Conservation (phyloP, 92 coral and sea anemone species). For the Isaurus tuberculatus region DNA sequence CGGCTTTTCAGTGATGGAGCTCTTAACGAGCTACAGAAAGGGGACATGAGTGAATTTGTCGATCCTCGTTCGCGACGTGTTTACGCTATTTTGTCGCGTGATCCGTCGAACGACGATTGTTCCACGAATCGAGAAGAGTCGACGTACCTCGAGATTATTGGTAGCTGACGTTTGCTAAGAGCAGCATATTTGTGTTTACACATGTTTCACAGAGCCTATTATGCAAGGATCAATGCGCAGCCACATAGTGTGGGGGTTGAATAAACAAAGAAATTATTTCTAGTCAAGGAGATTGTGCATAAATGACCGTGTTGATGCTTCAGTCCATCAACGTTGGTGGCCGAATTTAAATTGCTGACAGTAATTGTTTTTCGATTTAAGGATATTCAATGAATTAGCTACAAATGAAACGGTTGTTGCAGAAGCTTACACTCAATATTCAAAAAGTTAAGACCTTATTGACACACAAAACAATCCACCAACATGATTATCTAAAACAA, state of each 20-base stretch:
- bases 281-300: too few species aligned
- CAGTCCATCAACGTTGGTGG: too few species aligned
- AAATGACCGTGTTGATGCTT: too few species aligned
- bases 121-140: background rate
- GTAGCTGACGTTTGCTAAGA: background rate
- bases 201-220: background rate
- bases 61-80: background rate
- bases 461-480: too few species aligned
- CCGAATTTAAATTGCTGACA: too few species aligned
- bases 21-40: slow-evolving; percentile 35
- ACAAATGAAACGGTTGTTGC: too few species aligned
- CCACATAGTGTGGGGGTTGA: background rate
- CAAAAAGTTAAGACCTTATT: too few species aligned
- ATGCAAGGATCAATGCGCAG: background rate
- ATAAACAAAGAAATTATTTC: too few species aligned
- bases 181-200: background rate
- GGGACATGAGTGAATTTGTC: background rate
- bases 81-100: background rate
- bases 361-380: too few species aligned
- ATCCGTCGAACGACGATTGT: background rate
- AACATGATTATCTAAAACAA: too few species aligned
- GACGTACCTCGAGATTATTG: slow-evolving; percentile 10
- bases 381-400: too few species aligned
- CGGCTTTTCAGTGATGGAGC: slow-evolving; percentile 68
- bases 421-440: too few species aligned